Base-by-base conservation (phyloP, 2,797 vertebrate genomes). In the Taeniopygia guttata region DNA sequence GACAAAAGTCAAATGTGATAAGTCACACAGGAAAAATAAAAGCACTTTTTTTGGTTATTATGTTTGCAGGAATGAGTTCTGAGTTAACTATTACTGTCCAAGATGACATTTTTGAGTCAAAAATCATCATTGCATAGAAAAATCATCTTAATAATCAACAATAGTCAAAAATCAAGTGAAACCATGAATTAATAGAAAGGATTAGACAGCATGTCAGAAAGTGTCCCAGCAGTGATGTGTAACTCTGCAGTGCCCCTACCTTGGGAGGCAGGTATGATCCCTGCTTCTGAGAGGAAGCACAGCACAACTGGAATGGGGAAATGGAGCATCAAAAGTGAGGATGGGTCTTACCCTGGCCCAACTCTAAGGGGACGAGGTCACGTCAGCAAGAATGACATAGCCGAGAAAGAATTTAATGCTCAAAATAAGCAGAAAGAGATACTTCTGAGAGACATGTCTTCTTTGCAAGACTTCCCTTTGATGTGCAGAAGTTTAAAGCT, bases 11-110 rank as follows among this genome's bases (percentile, higher is more conserved):
- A 62, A 49, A 84, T 19, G 5, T 22, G 79, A 4, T 51, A 59
- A 58, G 18, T 84, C 36, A 55, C 23, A 34, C 5, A 55, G 10
- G 26, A 67, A 82, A 87, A 83, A 83, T 43, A 21, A 27, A 59
- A 85, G 5, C 2, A 27, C 2, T 9, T 45, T 60, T n/a, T 48
- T 4, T 1, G 2, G 2, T 49, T n/a, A 63, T 64, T 43, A 19
- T 13, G 45, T 60, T 64, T 79, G 5, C 16, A 77, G 30, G 11
- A 29, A 29, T 49, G 56, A 66, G 8, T 69, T 81, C 56, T 46
- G 26, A 74, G 14, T 54, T 74, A 81, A 38, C 22, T 81, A 5
- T 58, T 74, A n/a, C 11, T 10, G 8, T 15, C 8, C 16, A 55
- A 63, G 19, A 46, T 51, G 27, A 63, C 19, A 42, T 20, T 45